Evolutionary conservation across 2,888 invertebrate genomes (phyloP), one percentile per base, ranked within the genome.

Genomic region (Amphipyra berbera): DNA sequence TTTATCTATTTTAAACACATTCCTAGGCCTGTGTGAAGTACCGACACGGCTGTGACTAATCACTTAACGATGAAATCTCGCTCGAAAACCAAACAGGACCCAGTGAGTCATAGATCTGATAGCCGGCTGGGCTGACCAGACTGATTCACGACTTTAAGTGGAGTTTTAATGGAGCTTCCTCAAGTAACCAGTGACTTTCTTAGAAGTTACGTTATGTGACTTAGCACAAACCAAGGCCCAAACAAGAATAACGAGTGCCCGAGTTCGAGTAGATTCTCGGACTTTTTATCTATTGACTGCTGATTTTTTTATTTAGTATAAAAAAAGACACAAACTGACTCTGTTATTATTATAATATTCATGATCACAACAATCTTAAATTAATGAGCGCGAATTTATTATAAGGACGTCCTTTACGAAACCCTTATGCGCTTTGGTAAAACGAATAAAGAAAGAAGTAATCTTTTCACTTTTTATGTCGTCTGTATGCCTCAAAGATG

Each of bases 101-200:
- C 68, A 61, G 68, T 85, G 88, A 88, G 77, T 88, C 87, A 86
- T 50, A 63, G 79, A 82, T 79, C 79, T 80, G 82, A 84, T 82
- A 83, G 76, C 66, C 56, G 69, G 49, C 66, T 53, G 60, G 52
- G 54, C 66, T 62, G 55, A 59, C 49, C 61, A 61, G 48, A 59
- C 72, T 78, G 79, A 79, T 72, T 76, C 80, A 79, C 42, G 68
- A 58, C 57, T 61, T 40, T 53, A 59, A 59, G 66, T 70, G 50
- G 53, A 42, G 59, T 56, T 62, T 68, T 68, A 68, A 62, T 70
- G 63, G 49, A 37, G 13, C 21, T 12, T 50, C 33, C 41, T 57
- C 49, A 37, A 56, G 47, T 61, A 56, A 59, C 52, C 54, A 50
- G 44, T 30, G 21, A 42, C 41, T 59, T 73, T 59, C 76, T 70